A percentile compares a stretch with the other conserved stretches of the same genome.
These are phyloP conservation scores for Luperina nickerlii DNA, from an alignment of 2,888 invertebrate genomes.

Conservation along the genomic window DNA sequence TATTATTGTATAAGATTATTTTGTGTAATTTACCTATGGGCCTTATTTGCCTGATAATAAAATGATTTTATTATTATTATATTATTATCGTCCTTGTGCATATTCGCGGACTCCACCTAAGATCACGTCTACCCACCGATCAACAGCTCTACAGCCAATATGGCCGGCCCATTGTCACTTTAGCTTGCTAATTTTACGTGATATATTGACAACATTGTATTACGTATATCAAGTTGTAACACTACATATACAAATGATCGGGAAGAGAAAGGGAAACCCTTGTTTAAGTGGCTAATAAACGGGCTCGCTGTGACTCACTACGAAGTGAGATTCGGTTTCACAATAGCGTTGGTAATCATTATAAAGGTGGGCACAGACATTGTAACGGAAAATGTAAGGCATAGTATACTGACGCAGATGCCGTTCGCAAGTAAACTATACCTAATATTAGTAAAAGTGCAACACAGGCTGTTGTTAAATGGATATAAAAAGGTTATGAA, in stretches of 20 bases:
- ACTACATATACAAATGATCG: not conserved
- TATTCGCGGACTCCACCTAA: not conserved
- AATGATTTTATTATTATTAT: no score
- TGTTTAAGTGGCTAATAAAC: constrained; percentile 12
- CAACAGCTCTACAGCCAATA: not conserved
- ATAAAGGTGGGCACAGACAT: not conserved
- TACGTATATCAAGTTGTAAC: not conserved
- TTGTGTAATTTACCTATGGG: no score
- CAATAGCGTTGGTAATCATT: constrained; percentile 5
- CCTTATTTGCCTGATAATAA: no score
- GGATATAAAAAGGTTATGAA: no score
- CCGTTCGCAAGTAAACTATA: not conserved
- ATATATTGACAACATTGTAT: not conserved
- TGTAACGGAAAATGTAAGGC: not conserved
- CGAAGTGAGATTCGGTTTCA: constrained; percentile 31
- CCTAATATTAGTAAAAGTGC: not conserved
- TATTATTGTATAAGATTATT: no score
- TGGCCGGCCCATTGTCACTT: not conserved
- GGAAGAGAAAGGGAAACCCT: constrained; percentile 21
- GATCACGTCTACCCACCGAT: no score
- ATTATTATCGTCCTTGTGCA: not conserved
- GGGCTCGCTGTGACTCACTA: constrained; percentile 9
- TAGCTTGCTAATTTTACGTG: not conserved
- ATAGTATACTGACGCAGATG: not conserved
- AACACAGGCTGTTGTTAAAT: not conserved